These are phyloP conservation scores for Actias luna DNA, from an alignment of 2,888 invertebrate genomes.

Conservation along the genomic window DNA sequence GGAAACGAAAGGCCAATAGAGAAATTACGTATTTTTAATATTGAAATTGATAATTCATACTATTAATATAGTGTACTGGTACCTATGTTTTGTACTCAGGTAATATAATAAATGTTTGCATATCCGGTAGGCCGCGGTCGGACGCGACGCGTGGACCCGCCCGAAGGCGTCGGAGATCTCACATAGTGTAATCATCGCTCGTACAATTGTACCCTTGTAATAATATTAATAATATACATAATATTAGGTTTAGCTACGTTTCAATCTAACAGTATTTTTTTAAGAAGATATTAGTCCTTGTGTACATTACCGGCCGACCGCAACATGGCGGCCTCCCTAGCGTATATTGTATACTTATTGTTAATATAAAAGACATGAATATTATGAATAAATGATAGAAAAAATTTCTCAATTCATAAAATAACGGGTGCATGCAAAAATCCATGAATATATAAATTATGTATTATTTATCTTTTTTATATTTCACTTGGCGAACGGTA, in stretches of 20 bases:
- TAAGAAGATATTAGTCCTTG: slow-evolving; percentile 82
- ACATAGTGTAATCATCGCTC: slow-evolving; percentile 78
- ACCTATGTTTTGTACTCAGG: slow-evolving; percentile 61
- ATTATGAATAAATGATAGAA: slow-evolving; percentile 72
- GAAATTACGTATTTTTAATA: slow-evolving; percentile 82
- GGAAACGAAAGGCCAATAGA: slow-evolving; percentile 78
- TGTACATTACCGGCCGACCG: slow-evolving; percentile 74
- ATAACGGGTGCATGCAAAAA: slow-evolving; percentile 79
- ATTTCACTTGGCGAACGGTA: slow-evolving; percentile 73
- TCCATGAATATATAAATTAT: slow-evolving; percentile 74
- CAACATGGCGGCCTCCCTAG: slow-evolving; percentile 68
- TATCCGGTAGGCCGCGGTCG: slow-evolving; percentile 77
- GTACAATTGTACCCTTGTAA: slow-evolving; percentile 77
- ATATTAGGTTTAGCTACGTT: slow-evolving; percentile 79
- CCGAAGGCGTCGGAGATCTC: slow-evolving; percentile 78
- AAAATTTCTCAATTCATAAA: slow-evolving; percentile 78
- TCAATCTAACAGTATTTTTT: slow-evolving; percentile 83
- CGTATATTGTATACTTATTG: slow-evolving; percentile 76
- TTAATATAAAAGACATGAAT: slow-evolving; percentile 78
- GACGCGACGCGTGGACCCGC: slow-evolving; percentile 70
- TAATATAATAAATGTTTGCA: slow-evolving; percentile 72
- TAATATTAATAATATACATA: slow-evolving; percentile 73
- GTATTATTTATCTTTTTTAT: slow-evolving; percentile 82
- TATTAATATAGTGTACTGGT: slow-evolving; percentile 69
- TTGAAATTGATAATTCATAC: slow-evolving; percentile 78